Percentiles rank a stretch among this genome's conserved stretches.
Conservation (phyloP, 2,888 invertebrate genomes). For the Fragum fragum region DNA sequence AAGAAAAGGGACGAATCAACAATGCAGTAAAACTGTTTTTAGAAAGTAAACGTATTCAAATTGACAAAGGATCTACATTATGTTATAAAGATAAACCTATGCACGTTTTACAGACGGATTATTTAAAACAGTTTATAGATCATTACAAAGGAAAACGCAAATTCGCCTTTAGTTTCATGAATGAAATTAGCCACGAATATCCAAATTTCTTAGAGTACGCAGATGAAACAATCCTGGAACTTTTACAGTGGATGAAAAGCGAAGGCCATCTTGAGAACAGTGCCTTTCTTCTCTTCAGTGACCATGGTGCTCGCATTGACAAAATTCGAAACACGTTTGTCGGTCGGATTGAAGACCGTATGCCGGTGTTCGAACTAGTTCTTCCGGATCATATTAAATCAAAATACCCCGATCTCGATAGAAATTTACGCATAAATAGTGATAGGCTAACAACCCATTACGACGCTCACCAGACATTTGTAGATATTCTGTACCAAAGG, state of each 20-base stretch:
- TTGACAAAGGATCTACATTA: slow-evolving; percentile 44
- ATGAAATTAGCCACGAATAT: slow-evolving; percentile 94
- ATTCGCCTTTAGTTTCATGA: slow-evolving; percentile 95
- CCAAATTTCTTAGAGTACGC: slow-evolving; percentile 93
- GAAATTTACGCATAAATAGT: slow-evolving; percentile 90
- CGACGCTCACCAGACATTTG: slow-evolving; percentile 93
- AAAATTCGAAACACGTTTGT: slow-evolving; percentile 94
- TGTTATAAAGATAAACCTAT: slow-evolving; percentile 59
- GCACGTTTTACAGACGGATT: slow-evolving; percentile 90
- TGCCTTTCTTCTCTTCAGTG: slow-evolving; percentile 90
- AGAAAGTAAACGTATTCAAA: slow-evolving; percentile 53
- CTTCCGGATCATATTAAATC: slow-evolving; percentile 92
- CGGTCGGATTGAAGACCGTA: slow-evolving; percentile 92
- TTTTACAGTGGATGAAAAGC: slow-evolving; percentile 88
- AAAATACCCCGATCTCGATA: slow-evolving; percentile 89
- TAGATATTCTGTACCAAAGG: slow-evolving; percentile 88
- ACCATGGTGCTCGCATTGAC: slow-evolving; percentile 96
- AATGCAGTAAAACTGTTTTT: slow-evolving; percentile 49
- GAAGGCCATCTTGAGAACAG: slow-evolving; percentile 79
- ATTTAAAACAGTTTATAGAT: slow-evolving; percentile 88
- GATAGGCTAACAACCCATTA: slow-evolving; percentile 93
- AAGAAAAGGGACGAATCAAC: slow-evolving; percentile 32
- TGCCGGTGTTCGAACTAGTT: slow-evolving; percentile 93
- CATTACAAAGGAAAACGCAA: slow-evolving; percentile 89
- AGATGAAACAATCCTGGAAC: slow-evolving; percentile 90